Percentiles rank a stretch among this genome's conserved stretches.
Evolutionary conservation across 2,113 vertebrate genomes (phyloP).

Genomic region (Psilopsiagon aurifrons): DNA sequence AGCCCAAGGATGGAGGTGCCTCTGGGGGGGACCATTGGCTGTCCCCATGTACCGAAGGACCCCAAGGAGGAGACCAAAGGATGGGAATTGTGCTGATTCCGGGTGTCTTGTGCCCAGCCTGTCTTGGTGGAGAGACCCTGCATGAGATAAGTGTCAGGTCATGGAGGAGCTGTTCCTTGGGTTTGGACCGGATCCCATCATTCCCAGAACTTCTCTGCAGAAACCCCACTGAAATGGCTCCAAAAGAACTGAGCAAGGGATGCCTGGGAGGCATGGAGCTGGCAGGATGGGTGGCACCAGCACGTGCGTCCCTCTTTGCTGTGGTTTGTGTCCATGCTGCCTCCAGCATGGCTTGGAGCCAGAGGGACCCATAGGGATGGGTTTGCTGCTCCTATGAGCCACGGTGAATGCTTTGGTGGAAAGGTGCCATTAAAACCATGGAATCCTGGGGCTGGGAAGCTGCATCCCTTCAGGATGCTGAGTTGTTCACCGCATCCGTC

Average conservation of each 20-base stretch:
- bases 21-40: too few relatives aligned
- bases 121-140: not conserved
- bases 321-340: not conserved
- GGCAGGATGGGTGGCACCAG: not conserved
- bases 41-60: fast-evolving
- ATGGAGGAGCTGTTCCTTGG: not conserved
- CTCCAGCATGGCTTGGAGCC: not conserved
- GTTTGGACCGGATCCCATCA: not conserved
- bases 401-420: not conserved
- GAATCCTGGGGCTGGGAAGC: not conserved
- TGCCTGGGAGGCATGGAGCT: fast-evolving
- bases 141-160: not conserved
- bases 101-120: not conserved
- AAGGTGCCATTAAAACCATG: not conserved
- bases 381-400: not conserved
- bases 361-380: fast-evolving
- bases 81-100: fast-evolving
- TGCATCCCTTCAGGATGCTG: not conserved
- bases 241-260: not conserved
- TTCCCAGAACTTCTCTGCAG: not conserved
- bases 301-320: not conserved
- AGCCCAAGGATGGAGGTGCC: not conserved
- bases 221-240: not conserved
- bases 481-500: not conserved
- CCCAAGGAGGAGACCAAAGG: not conserved